These are phyloP conservation scores for Thelaira solivaga DNA, from an alignment of 2,888 invertebrate genomes.

Conservation along the genomic window DNA sequence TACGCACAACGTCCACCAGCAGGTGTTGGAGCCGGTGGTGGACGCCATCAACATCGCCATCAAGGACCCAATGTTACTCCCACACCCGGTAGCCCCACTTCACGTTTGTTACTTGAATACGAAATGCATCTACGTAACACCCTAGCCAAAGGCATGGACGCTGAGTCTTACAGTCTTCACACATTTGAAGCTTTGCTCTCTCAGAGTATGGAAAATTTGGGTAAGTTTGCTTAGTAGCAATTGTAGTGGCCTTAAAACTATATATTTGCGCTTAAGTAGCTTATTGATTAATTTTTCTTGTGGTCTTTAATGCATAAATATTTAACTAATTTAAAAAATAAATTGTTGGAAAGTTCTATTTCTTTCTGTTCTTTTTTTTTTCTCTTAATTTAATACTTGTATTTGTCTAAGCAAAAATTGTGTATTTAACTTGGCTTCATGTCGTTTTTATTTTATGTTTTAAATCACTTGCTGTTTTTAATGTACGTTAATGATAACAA, in stretches of 20 bases:
- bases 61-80: conserved; percentile 84
- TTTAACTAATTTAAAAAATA: not conserved
- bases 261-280: conserved; percentile 23
- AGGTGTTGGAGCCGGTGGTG: conserved; percentile 70
- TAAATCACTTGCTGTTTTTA: not conserved
- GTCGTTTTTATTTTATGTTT: conserved; percentile 4
- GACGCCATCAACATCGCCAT: conserved; percentile 81
- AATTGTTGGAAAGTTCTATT: conserved; percentile 25
- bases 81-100: conserved; percentile 89
- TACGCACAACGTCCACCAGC: conserved; percentile 78
- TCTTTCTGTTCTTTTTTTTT: no score
- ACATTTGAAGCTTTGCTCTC: conserved; percentile 94
- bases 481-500: not conserved
- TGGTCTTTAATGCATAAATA: conserved; percentile 31
- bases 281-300: not conserved
- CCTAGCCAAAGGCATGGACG: conserved; percentile 95
- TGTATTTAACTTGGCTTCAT: not conserved
- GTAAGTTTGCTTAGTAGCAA: conserved; percentile 78
- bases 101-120: conserved; percentile 90
- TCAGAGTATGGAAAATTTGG: conserved; percentile 97
- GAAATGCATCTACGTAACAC: conserved; percentile 96
- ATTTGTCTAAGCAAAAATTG: not conserved
- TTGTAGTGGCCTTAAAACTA: not conserved
- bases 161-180: conserved; percentile 94
- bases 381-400: not conserved